Base-by-base conservation (phyloP, 2,797 vertebrate genomes). In the Tenualosa ilisha region DNA sequence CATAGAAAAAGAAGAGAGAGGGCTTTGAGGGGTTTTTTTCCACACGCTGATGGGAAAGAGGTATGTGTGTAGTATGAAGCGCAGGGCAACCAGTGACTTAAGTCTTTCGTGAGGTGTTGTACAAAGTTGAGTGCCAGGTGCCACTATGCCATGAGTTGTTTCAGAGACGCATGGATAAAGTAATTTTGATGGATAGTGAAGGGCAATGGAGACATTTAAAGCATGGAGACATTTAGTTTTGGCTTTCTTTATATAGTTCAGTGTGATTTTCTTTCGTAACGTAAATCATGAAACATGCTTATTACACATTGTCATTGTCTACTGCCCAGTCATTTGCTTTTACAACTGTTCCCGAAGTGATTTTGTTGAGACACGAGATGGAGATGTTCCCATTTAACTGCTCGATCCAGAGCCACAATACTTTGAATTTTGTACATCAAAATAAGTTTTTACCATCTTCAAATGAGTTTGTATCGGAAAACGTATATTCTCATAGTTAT, bases 221-320 rank as follows among this genome's bases (percentile, higher is more conserved):
- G 37, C 68, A 40, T 72, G 68, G 68, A 72, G 37, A 22, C 72
- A 43, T 79, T 79, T 79, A 43, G 72, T 79, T 79, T 79, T 79
- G 72, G 72, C 72, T 79, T 79, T 79, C 72, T 79, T 79, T 79
- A 79, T 79, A 20, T 46, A 79, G 37, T 46, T 43, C 72, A 79
- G 72, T 17, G 72, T 46, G 72, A 79, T 40, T 79, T 46, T 79
- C 72, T 79, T 79, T 79, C 20, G 15, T 79, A 79, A 79, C 72
- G 40, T 46, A 79, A 79, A 79, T 79, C 40, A 79, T 79, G 72
- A 79, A 79, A 79, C 72, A 79, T 22, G 22, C 40, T 46, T 46
- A 79, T 20, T 79, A 46, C 72, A 79, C 72, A 79, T 79, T 22
- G 7, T 79, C 72, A 79, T 46, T 79, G 37, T 79, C 40, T 79